These are phyloP conservation scores for Aphelocoma californica DNA, from an alignment of 2,797 vertebrate species.

Conservation along the genomic window DNA sequence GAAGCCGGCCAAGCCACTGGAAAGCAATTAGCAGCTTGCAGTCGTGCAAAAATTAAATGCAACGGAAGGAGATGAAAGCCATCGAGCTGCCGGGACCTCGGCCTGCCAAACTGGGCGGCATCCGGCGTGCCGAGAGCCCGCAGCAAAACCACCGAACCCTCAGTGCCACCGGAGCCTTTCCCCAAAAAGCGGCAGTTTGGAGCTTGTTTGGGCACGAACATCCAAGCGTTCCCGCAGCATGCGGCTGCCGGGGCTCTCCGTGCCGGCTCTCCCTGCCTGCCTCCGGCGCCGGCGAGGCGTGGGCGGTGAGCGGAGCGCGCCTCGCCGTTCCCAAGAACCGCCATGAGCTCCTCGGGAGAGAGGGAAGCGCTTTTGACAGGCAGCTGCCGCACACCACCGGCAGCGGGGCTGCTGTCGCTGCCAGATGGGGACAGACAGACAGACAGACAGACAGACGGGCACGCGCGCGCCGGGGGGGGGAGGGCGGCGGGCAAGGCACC, in stretches of 20 bases:
- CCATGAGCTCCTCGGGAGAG: background rate
- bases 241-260: background rate
- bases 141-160: background rate
- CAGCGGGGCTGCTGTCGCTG: background rate
- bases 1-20: background rate
- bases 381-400: background rate
- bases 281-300: background rate
- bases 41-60: background rate
- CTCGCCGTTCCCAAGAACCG: background rate
- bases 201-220: background rate
- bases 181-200: background rate
- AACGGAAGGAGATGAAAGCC: background rate
- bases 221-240: background rate
- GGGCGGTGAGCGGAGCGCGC: background rate
- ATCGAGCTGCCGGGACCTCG: background rate
- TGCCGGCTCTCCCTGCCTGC: background rate
- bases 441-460: background rate
- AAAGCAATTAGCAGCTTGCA: background rate
- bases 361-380: background rate
- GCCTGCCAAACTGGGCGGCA: background rate
- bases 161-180: background rate
- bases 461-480: accelerated
- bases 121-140: background rate
- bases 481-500: background rate
- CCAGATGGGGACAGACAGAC: background rate